Evolutionary conservation across 2,113 vertebrate genomes (phyloP).

Genomic region (Bungarus multicinctus): DNA sequence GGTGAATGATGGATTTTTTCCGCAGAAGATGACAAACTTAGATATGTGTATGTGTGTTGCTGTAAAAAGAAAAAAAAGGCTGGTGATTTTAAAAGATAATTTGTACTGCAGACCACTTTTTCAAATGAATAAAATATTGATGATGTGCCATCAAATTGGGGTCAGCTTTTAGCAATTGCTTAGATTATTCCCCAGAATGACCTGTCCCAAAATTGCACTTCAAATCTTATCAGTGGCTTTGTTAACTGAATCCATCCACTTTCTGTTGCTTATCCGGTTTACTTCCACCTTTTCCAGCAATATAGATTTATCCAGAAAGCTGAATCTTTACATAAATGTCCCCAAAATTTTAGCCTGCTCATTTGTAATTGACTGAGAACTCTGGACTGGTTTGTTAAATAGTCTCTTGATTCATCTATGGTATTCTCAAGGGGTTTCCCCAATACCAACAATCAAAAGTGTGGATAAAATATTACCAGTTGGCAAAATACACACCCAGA

Average conservation of each 20-base stretch:
- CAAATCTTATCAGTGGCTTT: background rate
- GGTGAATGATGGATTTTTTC: background rate
- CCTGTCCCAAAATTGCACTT: background rate
- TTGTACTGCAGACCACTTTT: background rate
- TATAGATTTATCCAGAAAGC: background rate
- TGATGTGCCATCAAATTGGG: background rate
- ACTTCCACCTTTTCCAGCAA: background rate
- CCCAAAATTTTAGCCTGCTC: background rate
- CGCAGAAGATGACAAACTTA: background rate
- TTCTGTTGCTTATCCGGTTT: background rate
- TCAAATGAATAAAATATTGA: background rate
- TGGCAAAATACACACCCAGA: background rate
- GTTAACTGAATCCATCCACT: background rate
- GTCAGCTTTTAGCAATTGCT: background rate
- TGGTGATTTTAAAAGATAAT: background rate
- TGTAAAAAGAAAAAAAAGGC: background rate
- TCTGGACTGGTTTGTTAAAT: background rate
- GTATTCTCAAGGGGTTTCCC: background rate
- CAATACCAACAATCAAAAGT: background rate
- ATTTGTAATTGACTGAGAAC: background rate
- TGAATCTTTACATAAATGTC: background rate
- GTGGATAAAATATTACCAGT: background rate
- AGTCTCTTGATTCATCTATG: background rate
- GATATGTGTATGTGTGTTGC: background rate
- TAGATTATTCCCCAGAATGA: background rate